Evolutionary conservation across 2,113 vertebrate species (phyloP).

Genomic region (Tauraco erythrolophus): DNA sequence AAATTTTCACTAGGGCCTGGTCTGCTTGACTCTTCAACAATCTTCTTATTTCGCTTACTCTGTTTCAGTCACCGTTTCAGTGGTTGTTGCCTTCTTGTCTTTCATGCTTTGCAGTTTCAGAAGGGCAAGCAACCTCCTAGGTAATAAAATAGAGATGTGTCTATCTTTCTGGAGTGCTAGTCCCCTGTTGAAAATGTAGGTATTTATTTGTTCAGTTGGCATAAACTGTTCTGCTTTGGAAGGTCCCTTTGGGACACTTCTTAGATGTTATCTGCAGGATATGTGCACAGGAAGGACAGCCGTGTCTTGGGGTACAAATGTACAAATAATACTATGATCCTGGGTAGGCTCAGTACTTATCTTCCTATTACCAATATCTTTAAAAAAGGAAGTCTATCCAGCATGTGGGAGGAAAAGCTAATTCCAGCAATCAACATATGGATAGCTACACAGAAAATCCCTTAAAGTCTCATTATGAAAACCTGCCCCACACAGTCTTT

Average conservation of each 20-base stretch:
- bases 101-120: not conserved
- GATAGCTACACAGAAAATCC: not conserved
- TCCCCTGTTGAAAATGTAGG: not conserved
- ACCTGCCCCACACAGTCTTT: not conserved
- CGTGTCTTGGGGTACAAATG: not conserved
- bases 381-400: not conserved
- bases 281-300: not conserved
- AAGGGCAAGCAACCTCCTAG: not conserved
- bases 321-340: not conserved
- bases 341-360: not conserved
- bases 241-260: constrained; percentile 27
- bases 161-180: not conserved
- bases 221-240: constrained; percentile 20
- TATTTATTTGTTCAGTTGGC: constrained; percentile 38
- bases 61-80: not conserved
- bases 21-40: not conserved
- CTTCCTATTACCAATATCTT: not conserved
- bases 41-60: not conserved
- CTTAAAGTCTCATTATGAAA: not conserved
- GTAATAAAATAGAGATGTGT: not conserved
- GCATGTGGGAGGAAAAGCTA: not conserved
- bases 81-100: not conserved
- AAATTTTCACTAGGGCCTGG: not conserved
- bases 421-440: not conserved
- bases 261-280: not conserved